Evolutionary conservation across 2,113 vertebrate genomes (phyloP).

Genomic region (Saccopteryx leptura): DNA sequence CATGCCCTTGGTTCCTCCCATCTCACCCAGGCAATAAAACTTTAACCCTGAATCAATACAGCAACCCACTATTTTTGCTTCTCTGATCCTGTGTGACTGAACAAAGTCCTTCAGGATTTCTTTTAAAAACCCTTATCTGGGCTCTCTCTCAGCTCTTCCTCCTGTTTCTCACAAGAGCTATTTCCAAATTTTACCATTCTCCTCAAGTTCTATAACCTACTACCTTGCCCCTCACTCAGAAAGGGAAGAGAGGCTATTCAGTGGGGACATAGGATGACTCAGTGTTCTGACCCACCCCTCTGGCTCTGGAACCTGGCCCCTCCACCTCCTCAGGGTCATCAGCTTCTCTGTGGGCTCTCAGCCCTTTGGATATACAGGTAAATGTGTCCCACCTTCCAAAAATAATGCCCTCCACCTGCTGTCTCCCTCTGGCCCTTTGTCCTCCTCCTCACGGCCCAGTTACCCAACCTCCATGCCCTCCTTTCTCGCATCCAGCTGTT

Average conservation of each 20-base stretch:
- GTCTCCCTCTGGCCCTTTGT: background rate
- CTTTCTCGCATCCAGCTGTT: background rate
- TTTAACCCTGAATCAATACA: background rate
- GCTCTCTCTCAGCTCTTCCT: background rate
- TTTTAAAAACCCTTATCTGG: background rate
- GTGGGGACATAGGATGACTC: fast-evolving
- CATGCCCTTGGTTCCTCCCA: background rate
- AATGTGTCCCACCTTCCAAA: background rate
- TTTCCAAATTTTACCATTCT: background rate
- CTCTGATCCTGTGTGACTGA: background rate
- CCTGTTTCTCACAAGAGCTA: background rate
- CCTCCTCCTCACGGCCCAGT: fast-evolving
- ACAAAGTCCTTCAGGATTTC: background rate
- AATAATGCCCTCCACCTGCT: background rate
- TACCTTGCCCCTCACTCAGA: background rate
- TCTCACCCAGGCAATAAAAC: background rate
- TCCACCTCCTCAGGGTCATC: background rate
- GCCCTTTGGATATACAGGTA: background rate
- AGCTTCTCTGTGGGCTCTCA: background rate
- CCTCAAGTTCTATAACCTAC: background rate
- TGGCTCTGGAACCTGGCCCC: background rate
- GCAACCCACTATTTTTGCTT: background rate
- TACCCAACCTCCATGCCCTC: background rate
- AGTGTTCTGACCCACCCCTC: background rate
- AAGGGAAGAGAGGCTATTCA: no score